Evolutionary conservation across 2,888 invertebrate species (phyloP), one percentile per base, ranked within the genome.

Genomic region (Encarsia formosa): DNA sequence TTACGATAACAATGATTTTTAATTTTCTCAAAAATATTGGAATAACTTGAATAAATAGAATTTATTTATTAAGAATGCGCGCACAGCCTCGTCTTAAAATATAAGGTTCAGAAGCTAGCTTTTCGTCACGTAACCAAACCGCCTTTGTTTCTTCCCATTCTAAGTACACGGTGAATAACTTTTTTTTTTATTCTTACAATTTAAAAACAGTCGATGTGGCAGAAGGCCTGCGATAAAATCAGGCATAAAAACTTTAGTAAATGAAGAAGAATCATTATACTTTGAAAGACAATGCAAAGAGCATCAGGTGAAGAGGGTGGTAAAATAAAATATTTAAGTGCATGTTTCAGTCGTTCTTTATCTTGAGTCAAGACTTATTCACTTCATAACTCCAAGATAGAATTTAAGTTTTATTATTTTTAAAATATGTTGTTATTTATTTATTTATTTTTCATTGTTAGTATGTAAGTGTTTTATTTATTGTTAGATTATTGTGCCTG

Each of bases 71-170:
- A 44, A 24, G 41, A 39, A 26, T 31, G 39, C 39, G 38, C 51
- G 37, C 56, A 52, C 49, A 56, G 56, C 45, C 56, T 55, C 46
- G n/a, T 42, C 46, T 52, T 29, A 24, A 55, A 52, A 45, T 55
- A 41, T 42, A 52, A 46, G 32, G 16, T 46, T 45, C 42, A 42
- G n/a, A 49, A 49, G 52, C 35, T 35, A 52, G 40, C 32, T 35
- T 43, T 34, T 37, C 23, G 19, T 26, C 26, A 26, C 11, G n/a
- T 40, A 44, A 11, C 44, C 16, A 42, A 47, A 52, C 11, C 43
- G 8, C n/a, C 32, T 37, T 42, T 22, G 11, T 16, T 37, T 38
- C 34, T 44, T 34, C n/a, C 32, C 38, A 24, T 4, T 11, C 49
- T 49, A 46, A 51, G 42, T 47, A 51, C 35, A 32, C 31, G 23